Evolutionary conservation across 2,797 vertebrate species (phyloP), one percentile per base, ranked within the genome.

Genomic region (Numenius phaeopus): DNA sequence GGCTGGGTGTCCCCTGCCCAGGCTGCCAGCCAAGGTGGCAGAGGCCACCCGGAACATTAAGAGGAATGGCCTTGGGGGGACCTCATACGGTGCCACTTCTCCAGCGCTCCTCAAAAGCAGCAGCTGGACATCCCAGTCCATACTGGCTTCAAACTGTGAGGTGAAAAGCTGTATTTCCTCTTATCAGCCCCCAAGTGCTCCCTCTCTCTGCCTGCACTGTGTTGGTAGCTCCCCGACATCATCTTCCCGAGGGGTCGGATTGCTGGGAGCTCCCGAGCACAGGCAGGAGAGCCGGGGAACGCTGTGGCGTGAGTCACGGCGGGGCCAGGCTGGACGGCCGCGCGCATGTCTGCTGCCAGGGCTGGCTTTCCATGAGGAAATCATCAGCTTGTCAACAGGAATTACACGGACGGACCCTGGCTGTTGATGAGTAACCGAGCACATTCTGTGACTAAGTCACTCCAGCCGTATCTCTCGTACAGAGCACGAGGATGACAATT

Each of bases 221-320:
- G 11, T 50, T 18, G 5, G 17, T 32, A 13, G 59, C 85, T 59
- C 44, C n/a, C 62, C 46, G 86, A 18, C 55, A 24, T 24, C 66
- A 54, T 27, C 52, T 5, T 18, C 49, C 57, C 57, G n/a, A n/a
- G 14, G 8, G 32, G 32, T 13, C 34, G 23, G 24, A 17, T 8
- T 19, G 7, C 58, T 22, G 24, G 16, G 58, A 61, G 58, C 24
- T 61, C 37, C 58, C 10, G 16, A 27, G 58, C 42, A 32, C 22
- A 5, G 14, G 2, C 18, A 49, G 47, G 47, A 49, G 5, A 2
- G 9, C n/a, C 24, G 0, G 22, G 87, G 23, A 32, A 14, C 0
- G 72, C 46, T 40, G 69, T 61, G 8, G 37, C 1, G 1, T 3
- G 65, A 47, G 3, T 40, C 32, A 18, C 37, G 5, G 39, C 37